Conservation (phyloP, 2,113 vertebrate genomes). For the Tylochromis polylepis region DNA sequence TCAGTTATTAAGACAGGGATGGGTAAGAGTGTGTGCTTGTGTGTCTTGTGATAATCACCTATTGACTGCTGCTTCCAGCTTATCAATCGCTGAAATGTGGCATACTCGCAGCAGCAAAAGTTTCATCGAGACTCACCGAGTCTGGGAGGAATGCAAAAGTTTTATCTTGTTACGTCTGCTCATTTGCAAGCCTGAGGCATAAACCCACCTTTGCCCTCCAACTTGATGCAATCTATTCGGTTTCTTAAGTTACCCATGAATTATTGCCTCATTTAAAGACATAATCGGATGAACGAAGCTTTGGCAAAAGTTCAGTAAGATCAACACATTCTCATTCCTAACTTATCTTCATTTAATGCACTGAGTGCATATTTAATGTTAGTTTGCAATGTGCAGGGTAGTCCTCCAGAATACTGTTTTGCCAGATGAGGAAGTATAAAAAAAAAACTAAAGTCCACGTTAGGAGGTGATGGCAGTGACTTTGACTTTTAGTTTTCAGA, state of each 20-base stretch:
- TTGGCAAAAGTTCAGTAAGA: neutral
- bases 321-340: neutral
- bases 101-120: neutral
- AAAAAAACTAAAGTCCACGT: neutral
- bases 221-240: neutral
- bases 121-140: neutral
- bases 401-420: neutral
- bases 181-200: neutral
- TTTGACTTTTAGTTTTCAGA: neutral
- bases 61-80: conserved; percentile 12
- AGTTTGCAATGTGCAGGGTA: neutral
- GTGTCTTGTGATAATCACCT: conserved; percentile 23
- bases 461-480: neutral
- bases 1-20: neutral
- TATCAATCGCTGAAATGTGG: neutral
- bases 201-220: neutral
- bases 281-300: neutral
- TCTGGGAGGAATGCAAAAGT: neutral
- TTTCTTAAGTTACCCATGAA: neutral
- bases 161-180: neutral
- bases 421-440: neutral
- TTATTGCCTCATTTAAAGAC: neutral
- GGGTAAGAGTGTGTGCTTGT: neutral
- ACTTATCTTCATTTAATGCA: neutral
- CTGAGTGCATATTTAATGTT: neutral